A percentile compares a stretch with the other conserved stretches of the same genome.
These are phyloP conservation scores for Turdus rufiventris DNA, from an alignment of 2,113 vertebrate species.

Conservation along the genomic window DNA sequence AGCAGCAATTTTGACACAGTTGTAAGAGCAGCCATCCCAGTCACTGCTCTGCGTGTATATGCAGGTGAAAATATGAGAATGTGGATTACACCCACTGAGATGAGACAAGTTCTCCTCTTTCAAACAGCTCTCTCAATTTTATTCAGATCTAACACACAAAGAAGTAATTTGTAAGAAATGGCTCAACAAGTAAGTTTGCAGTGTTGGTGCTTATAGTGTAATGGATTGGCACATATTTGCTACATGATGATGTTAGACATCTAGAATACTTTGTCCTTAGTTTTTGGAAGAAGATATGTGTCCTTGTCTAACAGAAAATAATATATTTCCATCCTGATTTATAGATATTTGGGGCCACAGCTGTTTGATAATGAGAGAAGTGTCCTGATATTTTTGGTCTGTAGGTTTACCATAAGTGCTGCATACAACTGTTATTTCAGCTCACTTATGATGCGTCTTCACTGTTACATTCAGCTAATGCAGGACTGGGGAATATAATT, in stretches of 20 bases:
- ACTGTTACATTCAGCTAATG: not conserved
- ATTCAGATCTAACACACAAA: not conserved
- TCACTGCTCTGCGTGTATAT: not conserved
- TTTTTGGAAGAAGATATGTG: not conserved
- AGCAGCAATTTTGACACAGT: not conserved
- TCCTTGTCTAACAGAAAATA: not conserved
- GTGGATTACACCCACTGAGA: not conserved
- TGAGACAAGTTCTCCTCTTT: not conserved
- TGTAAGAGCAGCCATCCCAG: not conserved
- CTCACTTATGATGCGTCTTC: not conserved
- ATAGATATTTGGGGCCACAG: not conserved
- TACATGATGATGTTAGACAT: not conserved
- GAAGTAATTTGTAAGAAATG: not conserved
- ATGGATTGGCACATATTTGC: not conserved
- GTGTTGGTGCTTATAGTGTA: not conserved
- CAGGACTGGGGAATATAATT: not conserved
- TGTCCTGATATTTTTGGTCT: not conserved
- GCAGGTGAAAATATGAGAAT: not conserved
- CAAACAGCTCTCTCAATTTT: not conserved
- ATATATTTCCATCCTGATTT: not conserved
- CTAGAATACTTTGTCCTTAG: not conserved
- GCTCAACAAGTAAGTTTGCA: not conserved
- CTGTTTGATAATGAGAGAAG: not conserved
- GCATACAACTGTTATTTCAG: not conserved
- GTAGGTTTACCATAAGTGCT: not conserved